Base-by-base conservation (phyloP, 2,113 vertebrate genomes). In the Bujurquina vittata region DNA sequence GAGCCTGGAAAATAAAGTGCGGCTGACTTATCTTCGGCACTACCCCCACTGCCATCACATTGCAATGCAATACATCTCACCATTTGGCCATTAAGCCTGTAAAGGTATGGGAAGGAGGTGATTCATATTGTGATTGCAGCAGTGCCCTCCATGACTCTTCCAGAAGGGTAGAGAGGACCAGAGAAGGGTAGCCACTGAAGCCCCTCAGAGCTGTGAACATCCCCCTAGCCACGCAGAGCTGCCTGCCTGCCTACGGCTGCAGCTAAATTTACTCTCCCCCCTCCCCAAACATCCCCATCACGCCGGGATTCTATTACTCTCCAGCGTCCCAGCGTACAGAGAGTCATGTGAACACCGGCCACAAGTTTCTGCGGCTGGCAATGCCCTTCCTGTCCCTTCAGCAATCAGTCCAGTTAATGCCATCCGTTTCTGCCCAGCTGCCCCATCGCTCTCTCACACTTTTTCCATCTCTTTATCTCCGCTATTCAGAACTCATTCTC, bases 301-400 rank as follows among this genome's bases (percentile, higher is more conserved):
- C 84, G 89, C 91, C 85, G 91, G 90, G 94, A 95, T 95, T 94
- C 90, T 94, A 89, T 96, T 95, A 95, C 95, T 88, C 89, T 88
- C 80, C 72, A 35, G 77, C 57, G 81, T 77, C 86, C 86, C 69
- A 26, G 87, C 83, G 83, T 78, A 92, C 85, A 77, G 73, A 80
- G 37, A 89, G 91, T 93, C 92, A 94, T 94, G 93, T 89, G 93
- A 93, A 90, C 79, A 84, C 80, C 79, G 84, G 88, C 93, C 92
- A 89, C 94, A 93, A 63, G 90, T 88, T 75, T 91, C 75, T 49
- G 43, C 8, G 89, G 88, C 90, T 81, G 84, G 89, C 86, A 54
- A 75, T 86, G 90, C 86, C 87, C 91, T 93, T 86, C 88, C 91
- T 83, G 87, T 75, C 79, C 89, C 88, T 85, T 87, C 85, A 88